Base-by-base conservation (phyloP, 1,140 invertebrate species). In the Thaumatotibia leucotreta region DNA sequence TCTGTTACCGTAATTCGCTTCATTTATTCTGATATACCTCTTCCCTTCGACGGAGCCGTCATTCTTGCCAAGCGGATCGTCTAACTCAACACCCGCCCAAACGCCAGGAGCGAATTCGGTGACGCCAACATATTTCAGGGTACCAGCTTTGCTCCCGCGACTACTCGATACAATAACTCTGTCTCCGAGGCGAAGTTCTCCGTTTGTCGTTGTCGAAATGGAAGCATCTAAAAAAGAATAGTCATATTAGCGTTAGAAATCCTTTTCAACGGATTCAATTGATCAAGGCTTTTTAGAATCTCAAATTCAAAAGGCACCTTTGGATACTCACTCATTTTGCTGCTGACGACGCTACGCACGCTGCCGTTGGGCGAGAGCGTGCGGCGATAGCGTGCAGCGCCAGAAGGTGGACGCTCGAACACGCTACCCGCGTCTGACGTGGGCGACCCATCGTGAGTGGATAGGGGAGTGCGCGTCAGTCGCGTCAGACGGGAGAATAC, bases 61-160 rank as follows among this genome's bases (percentile, higher is more conserved):
- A 92, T 99, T 99, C 90, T 99, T 99, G 33, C 98, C 98, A 65
- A 96, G 90, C 0, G 97, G 95, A 67, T 98, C 97, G 83, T 99
- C 97, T 68, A 99, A 92, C 90, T 99, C 97, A 22, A 99, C 95
- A 11, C 98, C 98, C 67, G 96, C 98, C 98, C 98, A 99, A 74
- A 97, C 94, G 14, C 98, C 98, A 20, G 94, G 82, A 8, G 97
- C 97, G 89, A 99, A 99, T 68, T 98, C 96, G 35, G 97, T 97
- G 20, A 92, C 88, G 11, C 98, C 98, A 63, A 97, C 92, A 84
- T 95, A 99, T 65, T 95, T 93, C 17, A 99, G 91, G 27, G 95
- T 94, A 66, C 98, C 98, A 31, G 95, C 94, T 92, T 99, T 99
- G 74, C 96, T 97, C 70, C 97, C 96, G 75, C 96, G 95, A 66